phyloP scores from a whole-genome alignment of 2,888 invertebrate species.

The Chaitophorus viminalis region DNA sequence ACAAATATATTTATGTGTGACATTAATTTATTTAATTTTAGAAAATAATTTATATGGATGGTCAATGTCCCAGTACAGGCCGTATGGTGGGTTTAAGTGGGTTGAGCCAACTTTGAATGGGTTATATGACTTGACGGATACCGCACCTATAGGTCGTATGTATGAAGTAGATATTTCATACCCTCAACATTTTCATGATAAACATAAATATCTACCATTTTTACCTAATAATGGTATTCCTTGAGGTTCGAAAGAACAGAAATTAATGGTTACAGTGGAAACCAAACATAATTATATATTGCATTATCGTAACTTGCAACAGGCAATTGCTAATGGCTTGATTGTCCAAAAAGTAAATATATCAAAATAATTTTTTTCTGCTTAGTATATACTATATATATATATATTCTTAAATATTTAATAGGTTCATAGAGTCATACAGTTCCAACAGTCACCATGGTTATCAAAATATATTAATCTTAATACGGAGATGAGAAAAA shows the following conservation, averaged over 20 bases:
- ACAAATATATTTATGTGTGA: not conserved
- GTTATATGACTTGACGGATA: not conserved
- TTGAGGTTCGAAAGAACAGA: too few relatives aligned
- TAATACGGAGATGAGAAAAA: constrained; percentile 50
- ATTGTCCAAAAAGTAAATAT: too few relatives aligned
- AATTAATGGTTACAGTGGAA: too few relatives aligned
- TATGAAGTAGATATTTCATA: constrained; percentile 68
- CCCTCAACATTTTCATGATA: constrained; percentile 66
- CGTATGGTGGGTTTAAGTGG: not conserved
- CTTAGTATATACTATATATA: too few relatives aligned
- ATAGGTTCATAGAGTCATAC: constrained; percentile 64
- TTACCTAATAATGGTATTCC: too few relatives aligned
- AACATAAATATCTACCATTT: constrained; percentile 66
- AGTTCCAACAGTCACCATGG: constrained; percentile 40
- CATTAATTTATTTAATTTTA: not conserved
- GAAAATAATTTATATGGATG: not conserved
- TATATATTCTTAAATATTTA: too few relatives aligned
- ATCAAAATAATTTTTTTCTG: too few relatives aligned
- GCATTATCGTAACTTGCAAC: too few relatives aligned
- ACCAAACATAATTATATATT: too few relatives aligned
- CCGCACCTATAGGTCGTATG: constrained; percentile 65
- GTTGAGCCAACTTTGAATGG: not conserved
- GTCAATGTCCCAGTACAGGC: not conserved
- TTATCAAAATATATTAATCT: constrained; percentile 28
- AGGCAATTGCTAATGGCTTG: too few relatives aligned